Base-by-base conservation (phyloP, 2,888 invertebrate genomes). In the Cynaeus angustus region DNA sequence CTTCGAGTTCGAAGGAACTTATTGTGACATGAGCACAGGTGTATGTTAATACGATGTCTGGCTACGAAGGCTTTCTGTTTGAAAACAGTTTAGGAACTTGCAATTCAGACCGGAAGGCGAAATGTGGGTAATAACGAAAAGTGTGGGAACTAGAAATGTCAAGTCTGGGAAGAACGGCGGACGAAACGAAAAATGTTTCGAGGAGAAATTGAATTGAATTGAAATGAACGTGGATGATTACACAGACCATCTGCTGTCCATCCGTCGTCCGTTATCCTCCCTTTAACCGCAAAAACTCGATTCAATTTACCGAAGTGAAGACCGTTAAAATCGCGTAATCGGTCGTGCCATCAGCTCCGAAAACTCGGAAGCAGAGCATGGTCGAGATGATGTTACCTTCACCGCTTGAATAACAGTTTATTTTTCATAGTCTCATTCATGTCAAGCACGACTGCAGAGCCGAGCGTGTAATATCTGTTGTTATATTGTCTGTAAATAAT, bases 1-100 rank as follows among this genome's bases (percentile, higher is more conserved):
- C 14, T 52, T 52, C 66, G 56, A 45, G 56, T 66, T 56, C 56
- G 50, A 59, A 33, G 48, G 46, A 59, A 67, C 50, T 70, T 69
- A 73, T 65, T 66, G 68, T 50, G 66, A 67, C 64, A 66, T 41
- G 64, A 53, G 43, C 72, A 67, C 72, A 72, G 72, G 72, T 72
- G 72, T 69, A 72, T 72, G 72, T 64, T 72, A 72, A 72, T 72
- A 43, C 53, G 41, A 13, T 7, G 64, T 45, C 58, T 55, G 66
- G 43, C 53, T 62, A 10, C 38, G 41, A 41, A 6, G 41, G 41
- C 13, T 41, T 41, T 41, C 12, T 5, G 41, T 10, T 41, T 41
- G 1, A n/a, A 33, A 33, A 33, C 9, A 33, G n/a, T 7, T 21
- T 21, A 33, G 33, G 33, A 33, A 33, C 2, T n/a, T 21, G 7